These are phyloP conservation scores for Apodemia duryi DNA, from an alignment of 2,888 invertebrate species.

Conservation along the genomic window DNA sequence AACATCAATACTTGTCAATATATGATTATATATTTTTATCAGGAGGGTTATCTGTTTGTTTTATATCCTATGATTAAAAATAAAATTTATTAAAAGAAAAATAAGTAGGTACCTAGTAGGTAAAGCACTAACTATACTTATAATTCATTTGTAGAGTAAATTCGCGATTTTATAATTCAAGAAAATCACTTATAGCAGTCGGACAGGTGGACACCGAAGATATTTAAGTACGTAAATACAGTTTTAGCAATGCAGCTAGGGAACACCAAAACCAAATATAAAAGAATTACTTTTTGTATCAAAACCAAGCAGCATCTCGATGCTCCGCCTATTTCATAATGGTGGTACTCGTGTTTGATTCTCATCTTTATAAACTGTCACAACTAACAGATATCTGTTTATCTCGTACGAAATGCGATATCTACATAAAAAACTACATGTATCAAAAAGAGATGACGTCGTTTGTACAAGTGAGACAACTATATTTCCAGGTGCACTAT, in stretches of 20 bases:
- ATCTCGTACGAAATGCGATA: conserved; percentile 72
- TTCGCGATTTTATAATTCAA: not conserved
- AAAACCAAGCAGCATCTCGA: conserved; percentile 25
- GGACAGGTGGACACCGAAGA: not conserved
- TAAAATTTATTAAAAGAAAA: no score
- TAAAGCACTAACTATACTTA: no score
- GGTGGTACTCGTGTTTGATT: conserved; percentile 59
- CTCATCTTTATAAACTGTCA: conserved; percentile 55
- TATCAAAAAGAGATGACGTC: conserved; percentile 63
- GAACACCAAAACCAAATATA: not conserved
- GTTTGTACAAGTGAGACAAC: conserved; percentile 61
- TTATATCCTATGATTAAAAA: no score
- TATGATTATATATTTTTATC: no score
- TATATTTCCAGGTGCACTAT: conserved; percentile 64
- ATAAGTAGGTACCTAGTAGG: no score
- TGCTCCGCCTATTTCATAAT: conserved; percentile 76
- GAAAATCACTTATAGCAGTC: not conserved
- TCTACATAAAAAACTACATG: conserved; percentile 68
- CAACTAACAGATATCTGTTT: conserved; percentile 65
- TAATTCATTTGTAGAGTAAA: not conserved
- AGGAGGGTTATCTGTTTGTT: no score
- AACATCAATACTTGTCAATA: no score
- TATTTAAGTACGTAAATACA: not conserved
- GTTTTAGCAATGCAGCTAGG: not conserved
- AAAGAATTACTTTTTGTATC: conserved; percentile 9